Evolutionary conservation across 2,797 vertebrate genomes (phyloP).

Genomic region (Phrynocephalus forsythii): DNA sequence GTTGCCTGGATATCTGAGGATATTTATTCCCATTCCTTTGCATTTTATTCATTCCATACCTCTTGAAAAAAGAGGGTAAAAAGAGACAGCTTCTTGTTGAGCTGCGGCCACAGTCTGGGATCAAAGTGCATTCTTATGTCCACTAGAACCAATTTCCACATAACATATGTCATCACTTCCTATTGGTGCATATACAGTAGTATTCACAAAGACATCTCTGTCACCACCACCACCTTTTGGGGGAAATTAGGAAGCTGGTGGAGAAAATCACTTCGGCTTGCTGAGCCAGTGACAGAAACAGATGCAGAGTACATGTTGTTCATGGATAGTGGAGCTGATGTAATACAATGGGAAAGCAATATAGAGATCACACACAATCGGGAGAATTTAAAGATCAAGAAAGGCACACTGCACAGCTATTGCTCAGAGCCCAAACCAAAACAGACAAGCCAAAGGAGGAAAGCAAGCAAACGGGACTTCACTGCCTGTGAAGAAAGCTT

Average conservation of each 20-base stretch:
- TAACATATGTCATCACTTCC: slow-evolving; percentile 3
- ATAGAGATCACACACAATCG: slow-evolving; percentile 64
- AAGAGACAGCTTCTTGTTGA: not conserved
- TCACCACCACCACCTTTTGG: slow-evolving; percentile 33
- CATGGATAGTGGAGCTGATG: slow-evolving; percentile 41
- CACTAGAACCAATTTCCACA: not conserved
- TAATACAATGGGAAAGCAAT: slow-evolving; percentile 68
- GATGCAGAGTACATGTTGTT: slow-evolving; percentile 61
- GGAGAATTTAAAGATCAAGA: slow-evolving; percentile 61
- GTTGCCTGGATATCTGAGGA: not conserved
- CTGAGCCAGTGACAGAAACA: slow-evolving; percentile 61
- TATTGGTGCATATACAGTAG: slow-evolving; percentile 27
- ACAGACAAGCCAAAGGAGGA: slow-evolving; percentile 57
- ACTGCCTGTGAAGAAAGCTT: slow-evolving; percentile 21
- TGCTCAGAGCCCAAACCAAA: slow-evolving; percentile 59
- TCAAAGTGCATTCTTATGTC: not conserved
- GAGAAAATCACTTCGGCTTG: slow-evolving; percentile 69
- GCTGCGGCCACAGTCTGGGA: not conserved
- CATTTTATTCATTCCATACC: not conserved
- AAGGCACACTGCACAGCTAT: slow-evolving; percentile 36
- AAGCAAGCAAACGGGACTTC: slow-evolving; percentile 18
- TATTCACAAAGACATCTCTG: slow-evolving; percentile 7
- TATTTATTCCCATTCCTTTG: not conserved
- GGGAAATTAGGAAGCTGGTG: slow-evolving; percentile 65
- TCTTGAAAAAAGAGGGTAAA: not conserved